Percentiles rank a stretch among this genome's conserved stretches.
These are phyloP conservation scores for Clostera curtula DNA, from an alignment of 2,888 invertebrate species.

Conservation along the genomic window DNA sequence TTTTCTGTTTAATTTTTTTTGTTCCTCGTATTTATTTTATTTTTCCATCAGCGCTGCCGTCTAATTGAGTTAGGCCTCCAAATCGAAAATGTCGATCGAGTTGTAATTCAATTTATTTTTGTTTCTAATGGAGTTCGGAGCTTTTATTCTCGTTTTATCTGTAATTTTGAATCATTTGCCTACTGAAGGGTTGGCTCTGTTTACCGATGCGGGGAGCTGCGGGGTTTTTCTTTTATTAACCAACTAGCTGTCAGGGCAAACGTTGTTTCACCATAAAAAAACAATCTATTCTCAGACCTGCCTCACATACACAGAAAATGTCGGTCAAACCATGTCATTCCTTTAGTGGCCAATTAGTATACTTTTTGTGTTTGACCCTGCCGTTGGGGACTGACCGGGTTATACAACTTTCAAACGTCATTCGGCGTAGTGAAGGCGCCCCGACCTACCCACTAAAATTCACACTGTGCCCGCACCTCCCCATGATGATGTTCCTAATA, in stretches of 20 bases:
- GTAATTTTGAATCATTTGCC: slow-evolving; percentile 63
- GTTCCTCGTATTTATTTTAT: slow-evolving; percentile 72
- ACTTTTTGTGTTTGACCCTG: too few relatives aligned
- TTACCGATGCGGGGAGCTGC: slow-evolving; percentile 32
- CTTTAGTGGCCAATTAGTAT: too few relatives aligned
- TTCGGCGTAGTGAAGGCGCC: too few relatives aligned
- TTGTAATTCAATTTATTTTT: slow-evolving; percentile 75
- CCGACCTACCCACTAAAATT: too few relatives aligned
- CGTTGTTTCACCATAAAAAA: too few relatives aligned
- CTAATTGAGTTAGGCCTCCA: slow-evolving; percentile 73
- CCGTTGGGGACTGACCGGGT: too few relatives aligned
- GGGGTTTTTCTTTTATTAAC: slow-evolving; percentile 22
- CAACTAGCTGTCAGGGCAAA: background rate
- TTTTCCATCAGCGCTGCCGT: slow-evolving; percentile 71
- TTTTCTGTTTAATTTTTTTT: slow-evolving; percentile 70
- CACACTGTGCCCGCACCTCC: too few relatives aligned
- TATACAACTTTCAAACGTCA: too few relatives aligned
- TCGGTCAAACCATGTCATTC: too few relatives aligned
- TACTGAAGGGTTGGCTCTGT: slow-evolving; percentile 46
- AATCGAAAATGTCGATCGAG: slow-evolving; percentile 74
- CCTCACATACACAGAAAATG: too few relatives aligned
- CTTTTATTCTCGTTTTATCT: slow-evolving; percentile 52
- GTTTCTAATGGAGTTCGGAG: slow-evolving; percentile 72
- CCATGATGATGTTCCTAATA: too few relatives aligned
- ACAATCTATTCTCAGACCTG: too few relatives aligned